A percentile compares a stretch with the other conserved stretches of the same genome.
phyloP scores from a whole-genome alignment of 2,797 vertebrate genomes.

The Hemitrygon akajei region DNA sequence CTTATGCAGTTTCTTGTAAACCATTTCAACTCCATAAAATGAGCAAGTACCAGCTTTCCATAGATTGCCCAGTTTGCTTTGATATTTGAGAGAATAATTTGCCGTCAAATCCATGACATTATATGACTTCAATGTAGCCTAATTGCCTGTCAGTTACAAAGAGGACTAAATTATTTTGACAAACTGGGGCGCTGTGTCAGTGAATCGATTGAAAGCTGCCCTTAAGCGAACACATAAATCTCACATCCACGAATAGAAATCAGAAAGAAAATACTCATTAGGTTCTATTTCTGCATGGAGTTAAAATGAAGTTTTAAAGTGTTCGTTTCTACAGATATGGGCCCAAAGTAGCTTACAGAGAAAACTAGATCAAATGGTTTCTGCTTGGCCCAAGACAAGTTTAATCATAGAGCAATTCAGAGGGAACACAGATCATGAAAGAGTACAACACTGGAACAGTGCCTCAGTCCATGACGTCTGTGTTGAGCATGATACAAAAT shows the following conservation, averaged over 20 bases:
- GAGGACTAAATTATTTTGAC: conserved; percentile 31
- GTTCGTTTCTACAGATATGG: neutral
- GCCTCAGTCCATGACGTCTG: no score
- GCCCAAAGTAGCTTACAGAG: neutral
- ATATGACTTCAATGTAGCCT: conserved; percentile 3
- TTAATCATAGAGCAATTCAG: neutral
- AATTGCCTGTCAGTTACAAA: conserved; percentile 28
- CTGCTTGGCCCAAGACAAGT: neutral
- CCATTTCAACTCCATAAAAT: neutral
- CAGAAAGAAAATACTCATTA: neutral
- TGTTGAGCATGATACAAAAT: no score
- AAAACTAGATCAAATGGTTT: neutral
- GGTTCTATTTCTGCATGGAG: conserved; percentile 1
- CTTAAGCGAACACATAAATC: conserved; percentile 26
- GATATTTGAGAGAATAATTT: conserved; percentile 6
- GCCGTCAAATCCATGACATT: conserved; percentile 4
- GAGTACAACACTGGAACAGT: no score
- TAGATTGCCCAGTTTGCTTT: neutral
- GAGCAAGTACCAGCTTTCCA: neutral
- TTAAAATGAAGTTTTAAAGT: neutral
- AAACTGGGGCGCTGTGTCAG: conserved; percentile 2
- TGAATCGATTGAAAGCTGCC: conserved; percentile 18
- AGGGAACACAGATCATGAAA: no score
- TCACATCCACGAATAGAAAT: neutral
- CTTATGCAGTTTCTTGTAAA: neutral